Conservation (phyloP, 2,797 vertebrate genomes). For the Vespertilio murinus region DNA sequence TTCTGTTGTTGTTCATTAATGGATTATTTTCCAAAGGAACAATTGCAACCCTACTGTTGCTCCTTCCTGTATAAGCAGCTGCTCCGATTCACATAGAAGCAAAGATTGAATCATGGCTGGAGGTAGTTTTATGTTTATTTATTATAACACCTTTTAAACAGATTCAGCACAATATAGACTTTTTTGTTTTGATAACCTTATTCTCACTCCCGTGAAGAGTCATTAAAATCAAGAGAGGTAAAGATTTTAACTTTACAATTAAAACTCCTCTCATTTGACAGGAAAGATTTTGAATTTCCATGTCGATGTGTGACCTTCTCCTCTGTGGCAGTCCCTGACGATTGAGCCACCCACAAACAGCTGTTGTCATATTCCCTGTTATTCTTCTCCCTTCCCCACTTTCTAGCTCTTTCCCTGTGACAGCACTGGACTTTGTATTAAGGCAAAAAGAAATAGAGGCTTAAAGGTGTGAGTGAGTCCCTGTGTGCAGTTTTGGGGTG, state of each 20-base stretch:
- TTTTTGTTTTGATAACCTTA: not conserved
- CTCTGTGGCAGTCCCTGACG: not conserved
- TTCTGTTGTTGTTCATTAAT: not conserved
- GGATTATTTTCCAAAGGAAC: not conserved
- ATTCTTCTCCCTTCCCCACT: not conserved
- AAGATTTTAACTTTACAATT: not conserved
- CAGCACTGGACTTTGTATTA: not conserved
- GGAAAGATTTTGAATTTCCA: not conserved
- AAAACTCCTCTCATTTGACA: not conserved
- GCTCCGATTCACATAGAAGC: not conserved
- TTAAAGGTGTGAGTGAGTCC: not conserved
- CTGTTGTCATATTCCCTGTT: not conserved
- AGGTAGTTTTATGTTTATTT: not conserved
- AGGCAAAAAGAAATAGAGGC: not conserved
- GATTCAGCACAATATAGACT: not conserved
- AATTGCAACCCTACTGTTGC: no score
- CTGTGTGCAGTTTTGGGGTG: not conserved
- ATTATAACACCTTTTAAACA: not conserved
- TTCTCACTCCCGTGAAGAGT: not conserved
- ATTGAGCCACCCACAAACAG: not conserved
- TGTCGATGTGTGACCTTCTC: not conserved
- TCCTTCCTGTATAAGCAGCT: not conserved
- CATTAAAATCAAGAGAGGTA: not conserved
- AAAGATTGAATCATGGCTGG: not conserved
- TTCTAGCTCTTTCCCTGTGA: not conserved